A percentile compares a stretch with the other conserved stretches of the same genome.
phyloP scores from a whole-genome alignment of 2,797 vertebrate genomes.

The Adrianichthys oophorus region DNA sequence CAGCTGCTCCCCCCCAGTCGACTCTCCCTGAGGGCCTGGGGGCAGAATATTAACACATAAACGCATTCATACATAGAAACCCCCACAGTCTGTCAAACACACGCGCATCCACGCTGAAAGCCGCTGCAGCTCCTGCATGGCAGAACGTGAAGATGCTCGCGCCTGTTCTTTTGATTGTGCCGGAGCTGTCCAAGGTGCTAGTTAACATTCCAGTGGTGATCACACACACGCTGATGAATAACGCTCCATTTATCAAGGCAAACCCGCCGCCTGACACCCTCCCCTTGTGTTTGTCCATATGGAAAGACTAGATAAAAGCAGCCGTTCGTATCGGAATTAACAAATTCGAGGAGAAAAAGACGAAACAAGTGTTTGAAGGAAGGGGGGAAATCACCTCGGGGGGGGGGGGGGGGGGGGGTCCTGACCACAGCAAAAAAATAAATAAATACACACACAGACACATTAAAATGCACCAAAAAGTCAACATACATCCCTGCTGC shows the following conservation, averaged over 20 bases:
- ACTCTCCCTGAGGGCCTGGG: constrained; percentile 45
- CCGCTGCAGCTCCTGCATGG: constrained; percentile 17
- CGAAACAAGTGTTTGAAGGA: background rate
- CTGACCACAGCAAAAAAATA: constrained; percentile 62
- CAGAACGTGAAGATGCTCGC: constrained; percentile 24
- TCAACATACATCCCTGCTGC: constrained; percentile 59
- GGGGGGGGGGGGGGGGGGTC: background rate
- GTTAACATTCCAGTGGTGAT: constrained; percentile 79
- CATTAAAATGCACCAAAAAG: constrained; percentile 25
- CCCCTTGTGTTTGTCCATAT: constrained; percentile 31
- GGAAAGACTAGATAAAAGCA: constrained; percentile 20
- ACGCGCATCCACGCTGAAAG: constrained; percentile 7
- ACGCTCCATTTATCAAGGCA: constrained; percentile 74
- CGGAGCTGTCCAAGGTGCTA: constrained; percentile 74
- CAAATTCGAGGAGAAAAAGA: background rate
- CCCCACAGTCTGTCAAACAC: constrained; percentile 38
- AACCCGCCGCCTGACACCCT: constrained; percentile 56
- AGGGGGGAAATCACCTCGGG: background rate
- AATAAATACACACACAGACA: constrained; percentile 9
- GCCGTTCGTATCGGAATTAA: constrained; percentile 1
- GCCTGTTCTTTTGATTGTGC: constrained; percentile 38
- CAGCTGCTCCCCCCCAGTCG: constrained; percentile 62
- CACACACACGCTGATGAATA: constrained; percentile 73
- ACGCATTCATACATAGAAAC: constrained; percentile 24
- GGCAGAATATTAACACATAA: constrained; percentile 66